Conservation (phyloP, 2,888 invertebrate genomes). For the Cataglyphis livida region DNA sequence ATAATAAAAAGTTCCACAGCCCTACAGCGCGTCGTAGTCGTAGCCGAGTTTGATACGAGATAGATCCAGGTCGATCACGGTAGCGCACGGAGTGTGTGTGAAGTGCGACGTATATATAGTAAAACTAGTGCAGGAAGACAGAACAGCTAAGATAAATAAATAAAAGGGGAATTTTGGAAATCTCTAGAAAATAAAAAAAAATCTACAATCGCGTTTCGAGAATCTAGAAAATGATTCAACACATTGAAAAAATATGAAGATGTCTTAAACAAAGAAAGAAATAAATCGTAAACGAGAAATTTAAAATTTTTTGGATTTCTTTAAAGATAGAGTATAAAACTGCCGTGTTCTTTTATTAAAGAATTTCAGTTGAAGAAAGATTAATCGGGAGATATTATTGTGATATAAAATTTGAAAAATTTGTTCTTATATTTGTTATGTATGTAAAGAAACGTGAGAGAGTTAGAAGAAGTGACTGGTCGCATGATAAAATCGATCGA, state of each 20-base stretch:
- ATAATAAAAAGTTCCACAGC: slow-evolving; percentile 61
- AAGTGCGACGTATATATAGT: not conserved
- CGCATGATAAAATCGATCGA: slow-evolving; percentile 15
- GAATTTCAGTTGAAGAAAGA: not conserved
- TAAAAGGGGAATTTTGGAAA: not conserved
- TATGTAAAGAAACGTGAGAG: slow-evolving; percentile 1
- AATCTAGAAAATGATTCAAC: too few relatives aligned
- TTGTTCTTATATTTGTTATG: not conserved
- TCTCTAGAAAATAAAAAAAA: not conserved
- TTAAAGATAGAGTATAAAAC: not conserved
- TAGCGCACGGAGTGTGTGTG: not conserved
- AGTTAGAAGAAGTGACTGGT: slow-evolving; percentile 30
- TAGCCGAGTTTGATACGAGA: slow-evolving; percentile 28
- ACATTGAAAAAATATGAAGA: not conserved
- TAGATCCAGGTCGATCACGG: slow-evolving; percentile 36
- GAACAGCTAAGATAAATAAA: not conserved
- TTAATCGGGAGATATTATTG: not conserved
- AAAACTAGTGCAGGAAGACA: not conserved
- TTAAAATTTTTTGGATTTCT: not conserved
- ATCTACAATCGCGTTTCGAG: not conserved
- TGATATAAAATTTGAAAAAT: not conserved
- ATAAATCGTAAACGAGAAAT: not conserved
- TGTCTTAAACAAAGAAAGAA: not conserved
- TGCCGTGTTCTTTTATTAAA: not conserved
- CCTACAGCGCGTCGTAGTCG: slow-evolving; percentile 43